Percentiles rank a stretch among this genome's conserved stretches.
Conservation (phyloP, 2,113 vertebrate species). For the Glaucidium brasilianum region DNA sequence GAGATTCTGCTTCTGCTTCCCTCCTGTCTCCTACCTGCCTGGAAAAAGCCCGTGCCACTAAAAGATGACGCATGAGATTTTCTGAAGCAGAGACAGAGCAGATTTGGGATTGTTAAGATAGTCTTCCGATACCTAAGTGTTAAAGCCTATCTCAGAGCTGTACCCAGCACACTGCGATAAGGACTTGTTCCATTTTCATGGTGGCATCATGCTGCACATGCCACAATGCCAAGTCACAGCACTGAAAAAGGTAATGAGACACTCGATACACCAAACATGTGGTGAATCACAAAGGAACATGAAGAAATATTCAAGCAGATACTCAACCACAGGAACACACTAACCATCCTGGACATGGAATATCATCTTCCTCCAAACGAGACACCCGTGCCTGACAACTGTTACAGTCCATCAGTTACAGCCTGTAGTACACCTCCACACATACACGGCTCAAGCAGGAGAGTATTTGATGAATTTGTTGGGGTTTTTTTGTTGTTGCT, state of each 20-base stretch:
- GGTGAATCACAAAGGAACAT: background rate
- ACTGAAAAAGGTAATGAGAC: background rate
- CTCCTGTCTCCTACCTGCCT: background rate
- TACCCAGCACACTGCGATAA: background rate
- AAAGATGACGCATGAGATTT: fast-evolving
- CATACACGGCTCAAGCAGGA: fast-evolving
- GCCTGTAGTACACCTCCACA: background rate
- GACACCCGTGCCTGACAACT: background rate
- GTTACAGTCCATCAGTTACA: background rate
- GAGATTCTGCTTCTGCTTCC: background rate
- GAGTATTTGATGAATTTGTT: background rate
- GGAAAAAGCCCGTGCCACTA: background rate
- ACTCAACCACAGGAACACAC: background rate
- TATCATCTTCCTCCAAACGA: background rate
- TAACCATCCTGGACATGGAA: fast-evolving
- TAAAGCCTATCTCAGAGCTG: background rate
- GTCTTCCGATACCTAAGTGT: background rate
- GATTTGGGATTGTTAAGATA: background rate
- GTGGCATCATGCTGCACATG: background rate
- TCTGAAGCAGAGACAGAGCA: background rate
- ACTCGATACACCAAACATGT: background rate
- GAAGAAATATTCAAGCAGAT: background rate
- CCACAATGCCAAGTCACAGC: background rate
- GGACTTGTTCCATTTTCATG: background rate
- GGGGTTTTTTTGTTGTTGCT: fast-evolving